Evolutionary conservation across 2,113 vertebrate genomes (phyloP).

Genomic region (Rhombomys opimus): DNA sequence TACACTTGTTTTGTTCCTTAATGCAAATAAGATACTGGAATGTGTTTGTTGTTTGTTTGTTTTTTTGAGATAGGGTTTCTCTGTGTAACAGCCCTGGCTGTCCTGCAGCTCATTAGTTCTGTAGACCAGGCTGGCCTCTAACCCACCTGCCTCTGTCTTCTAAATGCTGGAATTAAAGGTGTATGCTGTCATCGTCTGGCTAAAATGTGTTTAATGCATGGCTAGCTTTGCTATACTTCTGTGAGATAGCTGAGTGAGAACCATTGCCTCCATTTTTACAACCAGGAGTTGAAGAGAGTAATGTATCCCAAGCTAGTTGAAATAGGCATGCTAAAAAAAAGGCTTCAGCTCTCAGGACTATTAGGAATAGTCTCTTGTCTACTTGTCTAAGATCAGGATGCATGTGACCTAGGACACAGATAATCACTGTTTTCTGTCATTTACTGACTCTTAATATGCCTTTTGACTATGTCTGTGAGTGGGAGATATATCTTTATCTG

Average conservation of each 20-base stretch:
- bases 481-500: background rate
- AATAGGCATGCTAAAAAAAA: background rate
- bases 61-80: too few species aligned
- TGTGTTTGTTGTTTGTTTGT: background rate
- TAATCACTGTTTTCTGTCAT: background rate
- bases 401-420: background rate
- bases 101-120: too few species aligned
- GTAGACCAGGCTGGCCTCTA: too few species aligned
- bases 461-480: background rate
- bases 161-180: too few species aligned
- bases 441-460: conserved; percentile 38
- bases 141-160: too few species aligned
- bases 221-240: background rate
- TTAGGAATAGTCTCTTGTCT: background rate
- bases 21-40: background rate
- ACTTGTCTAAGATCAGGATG: conserved; percentile 20
- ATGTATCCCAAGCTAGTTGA: background rate
- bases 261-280: conserved; percentile 21
- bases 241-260: conserved; percentile 7
- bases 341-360: background rate
- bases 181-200: too few species aligned
- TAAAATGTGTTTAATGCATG: background rate
- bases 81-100: too few species aligned
- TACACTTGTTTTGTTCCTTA: background rate
- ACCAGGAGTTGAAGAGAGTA: background rate